Evolutionary conservation across 2,797 vertebrate genomes (phyloP).

Genomic region (Brotula barbata): DNA sequence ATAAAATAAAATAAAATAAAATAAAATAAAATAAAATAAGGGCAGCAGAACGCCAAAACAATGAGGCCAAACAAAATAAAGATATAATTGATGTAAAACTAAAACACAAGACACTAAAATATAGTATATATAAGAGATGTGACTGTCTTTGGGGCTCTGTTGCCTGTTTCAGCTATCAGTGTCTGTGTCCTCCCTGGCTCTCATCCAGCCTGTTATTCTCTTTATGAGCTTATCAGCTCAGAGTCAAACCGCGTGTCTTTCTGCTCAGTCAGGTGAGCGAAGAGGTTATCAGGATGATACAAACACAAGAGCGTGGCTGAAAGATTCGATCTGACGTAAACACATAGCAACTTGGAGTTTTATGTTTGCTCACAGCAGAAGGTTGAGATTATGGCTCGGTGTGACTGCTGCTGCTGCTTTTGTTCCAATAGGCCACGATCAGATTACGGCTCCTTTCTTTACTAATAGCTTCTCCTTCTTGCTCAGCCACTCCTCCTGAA

Average conservation of each 20-base stretch:
- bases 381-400: constrained; percentile 39
- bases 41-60: too few relatives aligned
- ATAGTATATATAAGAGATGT: too few relatives aligned
- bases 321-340: constrained; percentile 33
- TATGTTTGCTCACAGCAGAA: constrained; percentile 28
- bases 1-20: too few relatives aligned
- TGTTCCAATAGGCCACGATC: constrained; percentile 56
- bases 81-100: too few relatives aligned
- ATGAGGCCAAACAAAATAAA: too few relatives aligned
- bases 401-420: constrained; percentile 60
- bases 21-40: too few relatives aligned
- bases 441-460: constrained; percentile 62
- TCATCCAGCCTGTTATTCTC: constrained; percentile 21
- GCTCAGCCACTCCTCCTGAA: constrained; percentile 36
- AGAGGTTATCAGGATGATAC: constrained; percentile 23
- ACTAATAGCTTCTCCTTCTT: constrained; percentile 56
- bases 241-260: constrained; percentile 7
- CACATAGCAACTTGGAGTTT: constrained; percentile 25
- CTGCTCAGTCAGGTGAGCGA: constrained; percentile 6
- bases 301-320: constrained; percentile 18
- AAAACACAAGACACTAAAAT: too few relatives aligned
- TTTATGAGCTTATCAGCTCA: constrained; percentile 7
- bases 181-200: constrained; percentile 18
- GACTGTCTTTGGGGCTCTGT: too few relatives aligned
- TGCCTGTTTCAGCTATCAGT: constrained; percentile 19